Evolutionary conservation across 2,113 vertebrate species (phyloP), one percentile per base, ranked within the genome.

Genomic region (Drymodes brunneopygia): DNA sequence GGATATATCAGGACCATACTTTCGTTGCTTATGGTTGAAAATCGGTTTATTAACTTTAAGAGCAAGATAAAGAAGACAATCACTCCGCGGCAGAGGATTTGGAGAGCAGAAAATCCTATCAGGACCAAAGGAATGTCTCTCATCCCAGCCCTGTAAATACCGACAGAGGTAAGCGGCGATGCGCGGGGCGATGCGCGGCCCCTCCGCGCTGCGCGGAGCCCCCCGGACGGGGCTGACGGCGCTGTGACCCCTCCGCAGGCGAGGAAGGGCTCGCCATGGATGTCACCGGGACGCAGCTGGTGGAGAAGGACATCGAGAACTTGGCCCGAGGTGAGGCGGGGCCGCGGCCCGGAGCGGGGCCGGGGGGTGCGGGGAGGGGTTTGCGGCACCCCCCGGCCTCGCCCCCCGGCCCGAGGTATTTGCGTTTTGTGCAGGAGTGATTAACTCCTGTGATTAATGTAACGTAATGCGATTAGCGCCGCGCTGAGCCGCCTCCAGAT

Each of bases 291-390:
- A 98, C 99, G 60, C 98, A 97, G 65, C 92, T 98, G 88, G 79
- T 98, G 80, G 98, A 99, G 64, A 99, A 99, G 93, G 98, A 99
- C 78, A 98, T 99, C 72, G 99, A 99, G 96, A 99, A 98, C 94
- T 97, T 99, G 98, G 99, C 99, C 29, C 99, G 99, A 99, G 99
- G 99, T 99, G 95, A 97, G 98, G 70, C 6, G 9, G 53, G 24
- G 23, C 2, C 31, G 42, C n/a, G 23, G 15, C 38, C 38, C 19
- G 42, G n/a, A 36, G 53, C 23, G 47, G 38, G 44, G 48, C 24
- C 7, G 2, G 20, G 20, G 44, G 71, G 56, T 19, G 57, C 53
- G 51, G 70, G 42, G 28, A 8, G 58, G 29, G 45, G 6, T 6
- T 10, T 2, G 7, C 2, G 53, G 57, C 36, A 19, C 35, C 60